A percentile compares a stretch with the other conserved stretches of the same genome.
phyloP scores from a whole-genome alignment of 1,140 invertebrate genomes.

The Steinernema khuongi region DNA sequence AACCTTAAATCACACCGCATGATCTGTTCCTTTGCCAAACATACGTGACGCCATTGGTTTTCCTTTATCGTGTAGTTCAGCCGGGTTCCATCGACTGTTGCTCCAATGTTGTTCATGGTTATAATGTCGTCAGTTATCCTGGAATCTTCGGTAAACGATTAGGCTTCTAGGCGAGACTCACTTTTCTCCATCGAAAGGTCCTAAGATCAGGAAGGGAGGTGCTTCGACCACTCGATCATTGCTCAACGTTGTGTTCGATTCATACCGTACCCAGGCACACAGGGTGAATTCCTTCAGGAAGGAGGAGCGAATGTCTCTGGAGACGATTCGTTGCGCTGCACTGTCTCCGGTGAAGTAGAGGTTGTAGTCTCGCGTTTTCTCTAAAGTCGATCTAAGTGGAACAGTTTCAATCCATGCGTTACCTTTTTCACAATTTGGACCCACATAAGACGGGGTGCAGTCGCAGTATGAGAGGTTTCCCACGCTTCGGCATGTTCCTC shows the following conservation, averaged over 20 bases:
- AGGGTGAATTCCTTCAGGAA: conserved; percentile 1
- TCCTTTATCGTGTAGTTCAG: conserved; percentile 3
- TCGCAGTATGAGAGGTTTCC: neutral
- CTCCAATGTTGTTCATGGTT: neutral
- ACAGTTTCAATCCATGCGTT: neutral
- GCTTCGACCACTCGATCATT: neutral
- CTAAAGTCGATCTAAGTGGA: neutral
- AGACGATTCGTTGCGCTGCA: neutral
- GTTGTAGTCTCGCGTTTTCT: neutral
- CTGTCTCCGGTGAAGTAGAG: neutral
- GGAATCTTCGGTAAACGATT: neutral
- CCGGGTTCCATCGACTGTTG: neutral
- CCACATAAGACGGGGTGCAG: neutral
- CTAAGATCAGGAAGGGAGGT: neutral
- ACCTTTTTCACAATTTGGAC: neutral
- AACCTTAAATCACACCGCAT: neutral
- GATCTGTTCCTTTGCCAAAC: neutral
- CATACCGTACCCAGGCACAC: neutral
- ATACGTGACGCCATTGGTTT: neutral
- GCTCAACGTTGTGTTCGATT: neutral
- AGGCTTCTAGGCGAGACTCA: neutral
- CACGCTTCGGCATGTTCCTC: neutral
- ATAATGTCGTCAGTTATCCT: neutral
- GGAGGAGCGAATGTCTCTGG: neutral
- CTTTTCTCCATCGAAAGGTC: neutral